A percentile compares a stretch with the other conserved stretches of the same genome.
Conservation (phyloP, 92 coral and sea anemone species). For the Desmophyllum pertusum region DNA sequence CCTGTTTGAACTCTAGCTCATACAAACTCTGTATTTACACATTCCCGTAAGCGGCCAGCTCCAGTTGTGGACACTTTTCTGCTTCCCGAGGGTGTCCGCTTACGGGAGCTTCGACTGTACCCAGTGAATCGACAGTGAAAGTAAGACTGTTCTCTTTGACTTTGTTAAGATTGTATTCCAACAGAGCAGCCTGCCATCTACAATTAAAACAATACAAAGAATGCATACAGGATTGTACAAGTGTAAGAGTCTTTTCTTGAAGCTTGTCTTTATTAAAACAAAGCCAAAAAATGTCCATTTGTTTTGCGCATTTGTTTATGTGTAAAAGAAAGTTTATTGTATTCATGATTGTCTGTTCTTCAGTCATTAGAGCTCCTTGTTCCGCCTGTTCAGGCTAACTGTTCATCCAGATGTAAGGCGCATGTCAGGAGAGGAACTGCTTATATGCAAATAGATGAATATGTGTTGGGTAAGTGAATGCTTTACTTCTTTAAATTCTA, state of each 20-base stretch:
- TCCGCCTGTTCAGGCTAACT: conserved; percentile 95
- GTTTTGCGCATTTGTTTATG: too few relatives aligned
- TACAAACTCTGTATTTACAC: too few relatives aligned
- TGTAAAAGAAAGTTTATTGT: not conserved
- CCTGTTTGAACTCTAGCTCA: too few relatives aligned
- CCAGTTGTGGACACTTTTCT: too few relatives aligned
- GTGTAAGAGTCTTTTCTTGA: conserved; percentile 53
- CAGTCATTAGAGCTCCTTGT: conserved; percentile 91
- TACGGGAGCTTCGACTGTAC: too few relatives aligned
- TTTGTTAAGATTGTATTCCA: conserved; percentile 74
- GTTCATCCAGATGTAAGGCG: conserved; percentile 91
- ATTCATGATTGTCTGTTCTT: not conserved
- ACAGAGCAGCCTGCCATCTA: conserved; percentile 97
- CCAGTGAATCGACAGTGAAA: not conserved
- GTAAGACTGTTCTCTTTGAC: conserved; percentile 41
- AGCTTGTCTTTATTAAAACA: not conserved
- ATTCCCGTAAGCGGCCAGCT: too few relatives aligned
- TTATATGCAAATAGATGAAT: conserved; percentile 71
- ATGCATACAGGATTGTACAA: conserved; percentile 89
- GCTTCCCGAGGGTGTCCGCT: too few relatives aligned
- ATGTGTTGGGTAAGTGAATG: conserved; percentile 47
- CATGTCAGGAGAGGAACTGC: conserved; percentile 96
- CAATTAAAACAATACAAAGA: conserved; percentile 91
- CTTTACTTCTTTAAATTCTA: too few relatives aligned
- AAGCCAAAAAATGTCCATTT: not conserved